Evolutionary conservation across 2,888 invertebrate species (phyloP), one percentile per base, ranked within the genome.

Genomic region (Thymelicus sylvestris): DNA sequence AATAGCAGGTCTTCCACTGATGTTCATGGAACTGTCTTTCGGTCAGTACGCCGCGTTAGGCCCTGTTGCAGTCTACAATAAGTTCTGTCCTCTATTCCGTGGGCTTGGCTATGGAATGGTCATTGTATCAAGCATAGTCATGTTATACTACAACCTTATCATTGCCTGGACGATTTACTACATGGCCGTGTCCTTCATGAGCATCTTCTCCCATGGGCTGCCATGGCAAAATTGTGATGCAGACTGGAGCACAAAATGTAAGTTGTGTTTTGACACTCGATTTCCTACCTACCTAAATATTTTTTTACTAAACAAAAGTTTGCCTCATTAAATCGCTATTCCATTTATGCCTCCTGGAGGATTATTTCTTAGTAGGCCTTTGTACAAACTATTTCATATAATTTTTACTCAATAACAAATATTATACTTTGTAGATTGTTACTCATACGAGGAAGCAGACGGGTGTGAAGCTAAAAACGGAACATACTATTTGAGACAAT

Each of bases 1-100:
- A 78, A 95, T 97, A 78, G 97, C 96, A 68, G 97, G 97, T 7
- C 90, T 97, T 68, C 97, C 97, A 39, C 94, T 97, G 7, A 96
- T 97, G 95, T 97, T 97, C 81, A 96, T 97, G 96, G 97, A 97
- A 85, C 90, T 97, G n/a, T 96, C 97, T 0, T 95, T 98, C 74
- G 97, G 97, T 0, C 97, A 98, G 85, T 98, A 96, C 84, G 97
- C 97, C 41, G 96, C 96, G 6, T 84, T 96, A 68, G 96, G 96
- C 10, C 97, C 97, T 0, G 96, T 97, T 15, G 96, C 96, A 15
- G 96, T 97, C 63, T 97, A 97, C 94, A 95, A 96, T 79, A 95
- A 96, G 79, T 97, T 97, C 85, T 97, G 96, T 76, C 97, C 97
- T 0, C 93, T 97, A 8, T 96, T 97, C 81, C 95, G 95, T 75